Evolutionary conservation across 2,888 invertebrate genomes (phyloP).

Genomic region (Vesta saturnalis): DNA sequence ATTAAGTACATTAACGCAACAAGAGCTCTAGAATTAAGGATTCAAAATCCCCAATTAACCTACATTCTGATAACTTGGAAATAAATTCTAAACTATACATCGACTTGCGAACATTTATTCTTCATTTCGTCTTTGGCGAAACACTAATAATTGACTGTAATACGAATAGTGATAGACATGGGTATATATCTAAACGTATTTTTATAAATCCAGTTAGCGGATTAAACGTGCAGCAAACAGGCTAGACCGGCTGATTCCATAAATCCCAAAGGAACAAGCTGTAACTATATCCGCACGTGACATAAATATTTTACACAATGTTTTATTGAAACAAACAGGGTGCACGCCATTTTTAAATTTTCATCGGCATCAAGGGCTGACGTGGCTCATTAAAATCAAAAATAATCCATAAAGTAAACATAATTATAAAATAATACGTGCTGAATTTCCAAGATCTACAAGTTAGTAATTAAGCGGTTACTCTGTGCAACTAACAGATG

Average conservation of each 20-base stretch:
- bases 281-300: background rate
- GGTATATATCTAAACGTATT: slow-evolving; percentile 13
- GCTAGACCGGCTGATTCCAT: slow-evolving; percentile 32
- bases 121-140: slow-evolving; percentile 20
- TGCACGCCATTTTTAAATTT: background rate
- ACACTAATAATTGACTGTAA: slow-evolving; percentile 32
- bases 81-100: background rate
- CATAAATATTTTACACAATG: background rate
- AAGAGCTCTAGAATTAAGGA: slow-evolving; percentile 16
- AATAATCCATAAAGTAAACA: background rate
- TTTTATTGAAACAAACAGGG: background rate
- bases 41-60: slow-evolving; percentile 18
- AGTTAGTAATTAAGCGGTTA: slow-evolving; percentile 35
- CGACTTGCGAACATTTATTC: background rate
- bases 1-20: slow-evolving; percentile 16
- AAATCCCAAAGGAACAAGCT: slow-evolving; percentile 26
- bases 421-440: background rate
- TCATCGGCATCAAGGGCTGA: background rate
- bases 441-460: slow-evolving; percentile 1
- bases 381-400: background rate
- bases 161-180: slow-evolving; percentile 31
- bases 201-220: slow-evolving; percentile 28
- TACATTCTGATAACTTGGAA: slow-evolving; percentile 13
- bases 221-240: slow-evolving; percentile 30
- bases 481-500: slow-evolving; percentile 33